phyloP scores from a whole-genome alignment of 1,140 invertebrate genomes.

The Drosophila nannoptera region DNA sequence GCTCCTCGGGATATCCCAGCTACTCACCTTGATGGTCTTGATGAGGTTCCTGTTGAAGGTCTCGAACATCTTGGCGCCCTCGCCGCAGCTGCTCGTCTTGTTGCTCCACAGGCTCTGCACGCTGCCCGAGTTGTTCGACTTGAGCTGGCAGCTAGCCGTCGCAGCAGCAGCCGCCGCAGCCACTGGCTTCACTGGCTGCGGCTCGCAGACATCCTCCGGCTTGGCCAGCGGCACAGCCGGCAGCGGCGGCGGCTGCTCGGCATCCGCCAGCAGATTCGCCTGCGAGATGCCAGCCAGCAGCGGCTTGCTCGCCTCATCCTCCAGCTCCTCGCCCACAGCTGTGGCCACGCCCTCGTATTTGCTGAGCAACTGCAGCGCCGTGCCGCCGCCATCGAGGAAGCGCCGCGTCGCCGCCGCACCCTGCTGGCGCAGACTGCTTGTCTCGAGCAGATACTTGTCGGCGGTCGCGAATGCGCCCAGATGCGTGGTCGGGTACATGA shows the following conservation, averaged over 20 bases:
- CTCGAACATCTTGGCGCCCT: constrained; percentile 78
- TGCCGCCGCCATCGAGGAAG: constrained; percentile 71
- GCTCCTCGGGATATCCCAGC: neutral
- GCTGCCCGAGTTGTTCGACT: constrained; percentile 70
- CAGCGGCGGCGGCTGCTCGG: constrained; percentile 23
- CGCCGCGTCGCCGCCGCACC: constrained; percentile 22
- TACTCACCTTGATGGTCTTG: constrained; percentile 76
- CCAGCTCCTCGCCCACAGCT: constrained; percentile 35
- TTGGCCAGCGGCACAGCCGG: constrained; percentile 25
- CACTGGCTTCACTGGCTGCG: constrained; percentile 36
- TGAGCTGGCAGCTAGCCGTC: constrained; percentile 47
- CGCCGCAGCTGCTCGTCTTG: constrained; percentile 75
- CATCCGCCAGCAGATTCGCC: constrained; percentile 42
- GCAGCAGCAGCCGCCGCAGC: constrained; percentile 9
- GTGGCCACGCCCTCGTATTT: constrained; percentile 33
- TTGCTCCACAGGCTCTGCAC: constrained; percentile 78
- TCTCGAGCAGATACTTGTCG: constrained; percentile 70
- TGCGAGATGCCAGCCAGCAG: constrained; percentile 57
- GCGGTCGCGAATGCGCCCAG: constrained; percentile 65
- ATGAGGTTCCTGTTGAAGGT: constrained; percentile 78
- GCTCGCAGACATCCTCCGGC: constrained; percentile 63
- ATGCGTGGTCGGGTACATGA: constrained; percentile 70
- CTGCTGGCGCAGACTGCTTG: constrained; percentile 62
- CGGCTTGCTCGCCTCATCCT: constrained; percentile 67
- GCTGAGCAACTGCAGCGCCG: constrained; percentile 60